phyloP scores from a whole-genome alignment of 2,888 invertebrate genomes.

The Lathronympha strigana region DNA sequence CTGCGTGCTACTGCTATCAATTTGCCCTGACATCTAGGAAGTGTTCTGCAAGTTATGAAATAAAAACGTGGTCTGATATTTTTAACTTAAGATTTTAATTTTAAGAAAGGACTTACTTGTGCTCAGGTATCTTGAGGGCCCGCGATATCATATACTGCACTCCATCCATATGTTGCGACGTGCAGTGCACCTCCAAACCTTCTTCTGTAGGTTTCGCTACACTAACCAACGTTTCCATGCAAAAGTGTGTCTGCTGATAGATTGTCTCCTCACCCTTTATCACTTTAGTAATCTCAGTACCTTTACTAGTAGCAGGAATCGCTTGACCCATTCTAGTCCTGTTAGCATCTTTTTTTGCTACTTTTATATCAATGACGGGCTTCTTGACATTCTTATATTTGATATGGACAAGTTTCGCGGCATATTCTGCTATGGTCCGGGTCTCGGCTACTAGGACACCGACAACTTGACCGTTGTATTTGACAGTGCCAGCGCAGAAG shows the following conservation, averaged over 20 bases:
- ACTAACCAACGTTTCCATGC: constrained; percentile 88
- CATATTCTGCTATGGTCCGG: constrained; percentile 79
- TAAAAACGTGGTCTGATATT: no score
- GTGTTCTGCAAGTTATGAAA: no score
- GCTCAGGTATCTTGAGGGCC: constrained; percentile 81
- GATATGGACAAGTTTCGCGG: constrained; percentile 82
- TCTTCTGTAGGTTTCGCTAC: constrained; percentile 87
- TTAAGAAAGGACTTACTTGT: constrained; percentile 69
- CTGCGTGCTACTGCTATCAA: no score
- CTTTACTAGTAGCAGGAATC: constrained; percentile 44
- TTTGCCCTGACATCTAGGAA: no score
- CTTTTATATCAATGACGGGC: constrained; percentile 58
- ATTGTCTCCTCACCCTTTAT: constrained; percentile 79
- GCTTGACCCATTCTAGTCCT: constrained; percentile 48
- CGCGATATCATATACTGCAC: constrained; percentile 81
- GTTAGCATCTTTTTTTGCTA: constrained; percentile 48
- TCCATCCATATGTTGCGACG: constrained; percentile 85
- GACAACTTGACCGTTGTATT: constrained; percentile 40
- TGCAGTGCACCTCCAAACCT: constrained; percentile 85
- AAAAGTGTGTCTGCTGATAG: constrained; percentile 88
- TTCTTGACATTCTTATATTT: constrained; percentile 71
- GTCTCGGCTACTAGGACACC: constrained; percentile 80
- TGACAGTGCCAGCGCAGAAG: constrained; percentile 58
- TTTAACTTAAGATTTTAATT: no score
- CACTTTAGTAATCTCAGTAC: constrained; percentile 53